Evolutionary conservation across 2,888 invertebrate species (phyloP).

Genomic region (Hymenopus coronatus): DNA sequence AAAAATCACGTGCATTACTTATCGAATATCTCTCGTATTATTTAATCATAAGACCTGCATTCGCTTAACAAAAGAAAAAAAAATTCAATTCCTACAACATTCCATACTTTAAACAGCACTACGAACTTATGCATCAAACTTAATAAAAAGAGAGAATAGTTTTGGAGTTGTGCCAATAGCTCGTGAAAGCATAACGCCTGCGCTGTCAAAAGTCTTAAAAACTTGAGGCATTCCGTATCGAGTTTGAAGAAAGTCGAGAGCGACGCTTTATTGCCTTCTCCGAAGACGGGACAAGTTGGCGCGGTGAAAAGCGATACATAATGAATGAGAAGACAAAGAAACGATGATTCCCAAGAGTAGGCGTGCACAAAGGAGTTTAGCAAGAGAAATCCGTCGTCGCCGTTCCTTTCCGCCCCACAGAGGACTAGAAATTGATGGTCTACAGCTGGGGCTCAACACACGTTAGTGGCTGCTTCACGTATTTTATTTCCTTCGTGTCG

Average conservation of each 20-base stretch:
- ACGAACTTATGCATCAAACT: too few species aligned
- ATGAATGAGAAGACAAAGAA: conserved; percentile 1
- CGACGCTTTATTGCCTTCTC: not conserved
- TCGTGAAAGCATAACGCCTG: too few species aligned
- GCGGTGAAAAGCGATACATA: not conserved
- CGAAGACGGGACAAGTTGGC: not conserved
- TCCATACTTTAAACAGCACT: too few species aligned
- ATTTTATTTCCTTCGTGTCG: not conserved
- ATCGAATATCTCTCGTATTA: too few species aligned
- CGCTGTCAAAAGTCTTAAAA: not conserved
- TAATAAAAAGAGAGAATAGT: too few species aligned
- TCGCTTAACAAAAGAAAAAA: too few species aligned
- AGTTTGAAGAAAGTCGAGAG: not conserved
- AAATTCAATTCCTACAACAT: too few species aligned
- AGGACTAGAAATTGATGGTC: not conserved
- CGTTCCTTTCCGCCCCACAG: not conserved
- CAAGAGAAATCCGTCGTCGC: not conserved
- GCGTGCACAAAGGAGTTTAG: not conserved
- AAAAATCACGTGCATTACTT: too few species aligned
- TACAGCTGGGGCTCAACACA: not conserved
- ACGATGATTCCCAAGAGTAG: not conserved
- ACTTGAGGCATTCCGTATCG: not conserved
- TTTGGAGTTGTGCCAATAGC: too few species aligned
- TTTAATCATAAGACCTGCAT: too few species aligned
- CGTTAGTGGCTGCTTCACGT: not conserved